Percentiles rank a stretch among this genome's conserved stretches.
Evolutionary conservation across 2,113 vertebrate genomes (phyloP).

Genomic region (Cardinalis cardinalis): DNA sequence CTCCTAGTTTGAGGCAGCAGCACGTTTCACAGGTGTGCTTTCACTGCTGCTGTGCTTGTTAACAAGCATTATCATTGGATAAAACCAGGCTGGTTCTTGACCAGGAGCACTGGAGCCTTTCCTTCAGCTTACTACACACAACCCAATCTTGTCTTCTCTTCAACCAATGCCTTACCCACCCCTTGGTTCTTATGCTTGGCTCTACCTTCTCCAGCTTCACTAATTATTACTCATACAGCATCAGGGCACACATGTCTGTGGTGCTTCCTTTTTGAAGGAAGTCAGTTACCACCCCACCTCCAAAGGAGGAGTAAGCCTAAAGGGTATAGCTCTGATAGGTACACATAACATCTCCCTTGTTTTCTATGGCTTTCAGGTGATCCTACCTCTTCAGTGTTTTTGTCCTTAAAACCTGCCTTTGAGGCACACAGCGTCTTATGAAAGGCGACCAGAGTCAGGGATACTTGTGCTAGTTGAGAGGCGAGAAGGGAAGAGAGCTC

Average conservation of each 20-base stretch:
- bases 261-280: background rate
- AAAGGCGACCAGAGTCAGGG: background rate
- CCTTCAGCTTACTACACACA: background rate
- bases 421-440: background rate
- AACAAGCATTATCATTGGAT: background rate
- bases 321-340: background rate
- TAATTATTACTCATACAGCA: background rate
- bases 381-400: background rate
- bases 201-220: background rate
- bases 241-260: rapidly evolving
- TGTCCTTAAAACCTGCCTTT: background rate
- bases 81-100: background rate
- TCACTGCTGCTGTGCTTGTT: background rate
- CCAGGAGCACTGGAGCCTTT: background rate
- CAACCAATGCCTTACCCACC: background rate
- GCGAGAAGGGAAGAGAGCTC: background rate
- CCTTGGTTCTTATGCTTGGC: background rate
- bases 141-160: background rate
- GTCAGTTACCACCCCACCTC: background rate
- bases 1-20: background rate
- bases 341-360: background rate
- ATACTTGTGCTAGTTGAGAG: background rate
- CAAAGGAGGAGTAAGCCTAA: background rate
- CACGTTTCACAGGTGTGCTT: background rate
- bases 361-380: background rate